Percentiles rank a stretch among this genome's conserved stretches.
Evolutionary conservation across 2,113 vertebrate species (phyloP).

Genomic region (Limanda limanda): DNA sequence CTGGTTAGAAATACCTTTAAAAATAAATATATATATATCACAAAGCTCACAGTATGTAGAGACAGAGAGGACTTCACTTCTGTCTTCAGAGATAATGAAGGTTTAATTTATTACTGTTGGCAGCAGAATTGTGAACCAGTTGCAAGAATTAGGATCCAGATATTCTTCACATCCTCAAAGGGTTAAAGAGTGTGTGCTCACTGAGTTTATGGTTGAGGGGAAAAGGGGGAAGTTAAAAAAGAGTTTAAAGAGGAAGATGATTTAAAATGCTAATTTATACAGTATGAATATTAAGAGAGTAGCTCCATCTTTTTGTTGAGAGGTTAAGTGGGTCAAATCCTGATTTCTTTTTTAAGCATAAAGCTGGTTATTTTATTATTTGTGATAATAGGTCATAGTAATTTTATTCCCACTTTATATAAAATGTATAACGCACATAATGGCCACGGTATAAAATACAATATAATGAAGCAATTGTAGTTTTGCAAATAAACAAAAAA

Average conservation of each 20-base stretch:
- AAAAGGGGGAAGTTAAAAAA: constrained; percentile 38
- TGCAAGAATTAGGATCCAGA: constrained; percentile 48
- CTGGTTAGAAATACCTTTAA: constrained; percentile 46
- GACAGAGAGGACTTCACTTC: constrained; percentile 11
- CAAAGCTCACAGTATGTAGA: constrained; percentile 19
- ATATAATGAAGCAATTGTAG: not conserved
- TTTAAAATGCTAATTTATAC: constrained; percentile 69
- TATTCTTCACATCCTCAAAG: constrained; percentile 63
- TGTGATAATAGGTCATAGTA: not conserved
- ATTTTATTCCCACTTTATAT: not conserved
- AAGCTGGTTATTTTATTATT: not conserved
- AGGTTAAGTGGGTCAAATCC: constrained; percentile 72
- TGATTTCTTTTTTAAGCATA: constrained; percentile 48
- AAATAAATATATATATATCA: constrained; percentile 1
- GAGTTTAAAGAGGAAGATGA: constrained; percentile 48
- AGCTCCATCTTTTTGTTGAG: constrained; percentile 48
- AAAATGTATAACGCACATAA: not conserved
- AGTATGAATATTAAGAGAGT: constrained; percentile 50
- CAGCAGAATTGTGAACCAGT: constrained; percentile 35
- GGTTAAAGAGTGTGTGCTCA: constrained; percentile 49
- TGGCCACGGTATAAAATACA: not conserved
- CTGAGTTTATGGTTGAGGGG: constrained; percentile 23
- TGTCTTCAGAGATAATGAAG: constrained; percentile 30
- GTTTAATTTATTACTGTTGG: constrained; percentile 53
- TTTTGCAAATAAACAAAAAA: too few species aligned